Base-by-base conservation (phyloP, 2,797 vertebrate species). In the Phrynocephalus guinanensis region DNA sequence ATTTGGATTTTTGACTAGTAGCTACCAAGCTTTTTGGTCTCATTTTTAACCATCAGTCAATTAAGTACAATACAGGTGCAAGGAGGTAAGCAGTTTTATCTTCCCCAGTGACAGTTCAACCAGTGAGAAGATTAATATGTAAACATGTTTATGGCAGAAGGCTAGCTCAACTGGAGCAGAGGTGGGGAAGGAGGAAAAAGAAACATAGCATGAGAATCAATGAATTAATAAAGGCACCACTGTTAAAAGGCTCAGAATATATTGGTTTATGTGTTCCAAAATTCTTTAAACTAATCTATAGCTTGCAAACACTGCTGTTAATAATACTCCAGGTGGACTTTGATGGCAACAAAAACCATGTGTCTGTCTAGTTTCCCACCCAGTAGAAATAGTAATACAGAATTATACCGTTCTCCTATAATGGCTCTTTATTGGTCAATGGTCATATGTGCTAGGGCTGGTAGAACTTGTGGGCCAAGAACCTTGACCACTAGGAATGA, bases 1-100 rank as follows among this genome's bases (percentile, higher is more conserved):
- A 63, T 89, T 33, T 75, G 6, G 68, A 81, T 93, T 66, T 86
- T 56, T 56, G 13, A 84, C 76, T 87, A 33, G 83, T 66, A 52
- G 24, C 16, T 22, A 38, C 56, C 28, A 52, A 10, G 38, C 38
- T 33, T 81, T 73, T 77, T 85, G 63, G 48, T 68, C n/a, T 85
- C 63, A 20, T 56, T 86, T 56, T 22, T 73, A 84, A 80, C 79
- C 52, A 52, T 77, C 63, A n/a, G 15, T 50, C 22, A 77, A 66
- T 28, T 66, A 90, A 89, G 68, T 70, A 76, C 71, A 82, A 75
- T n/a, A 0, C 26, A 89, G 86, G 8, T 24, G 6, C 9, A 90
- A 88, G 11, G 0, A 63, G 13, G 63, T 26, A 22, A 89, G 83
- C 71, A 87, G 52, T 30, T 50, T 4, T 75, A 79, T 71, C 89